Base-by-base conservation (phyloP, 1,140 invertebrate genomes). In the Eupristina koningsbergeri region DNA sequence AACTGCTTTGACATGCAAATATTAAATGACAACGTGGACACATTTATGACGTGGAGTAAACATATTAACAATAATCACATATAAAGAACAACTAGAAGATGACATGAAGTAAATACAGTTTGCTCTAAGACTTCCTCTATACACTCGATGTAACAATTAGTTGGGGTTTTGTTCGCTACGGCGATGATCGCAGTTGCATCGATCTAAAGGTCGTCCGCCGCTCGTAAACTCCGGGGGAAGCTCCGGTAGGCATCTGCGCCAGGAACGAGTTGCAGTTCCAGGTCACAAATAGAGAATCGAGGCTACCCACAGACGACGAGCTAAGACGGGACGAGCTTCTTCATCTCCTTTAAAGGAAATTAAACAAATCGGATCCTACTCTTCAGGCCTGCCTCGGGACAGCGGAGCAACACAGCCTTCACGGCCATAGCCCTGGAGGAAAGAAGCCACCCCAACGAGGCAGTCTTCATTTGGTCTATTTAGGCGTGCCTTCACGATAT, bases 401-500 rank as follows among this genome's bases (percentile, higher is more conserved):
- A 79, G 71, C 58, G 31, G 9, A 53, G 41, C 22, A 61, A 81
- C 39, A 82, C 50, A 47, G 75, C 80, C 39, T 64, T 85, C 76
- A 77, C 17, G 64, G 53, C 76, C 67, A 39, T 63, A 75, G 29
- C 17, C 39, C 58, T n/a, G 39, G 31, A 58, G 71, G 31, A 73
- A 74, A 41, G 83, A 80, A 82, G 81, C 61, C 77, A 75, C n/a
- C 58, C 77, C n/a, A 63, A 17, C 71, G 47, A 84, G 71, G 71
- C 61, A 80, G 78, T 80, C 83, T 80, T 76, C 71, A n/a, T 63
- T 74, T 79, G 13, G 36, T 73, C 75, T 87, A 50, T 82, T 88
- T 91, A 92, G 73, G 90, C 91, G 89, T 92, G 89, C 84, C 91
- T 93, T 95, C 94, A 95, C 93, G 94, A 95, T 85, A 95, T 95